Evolutionary conservation across 1,140 invertebrate genomes (phyloP).

Genomic region (Drosophila novamexicana): DNA sequence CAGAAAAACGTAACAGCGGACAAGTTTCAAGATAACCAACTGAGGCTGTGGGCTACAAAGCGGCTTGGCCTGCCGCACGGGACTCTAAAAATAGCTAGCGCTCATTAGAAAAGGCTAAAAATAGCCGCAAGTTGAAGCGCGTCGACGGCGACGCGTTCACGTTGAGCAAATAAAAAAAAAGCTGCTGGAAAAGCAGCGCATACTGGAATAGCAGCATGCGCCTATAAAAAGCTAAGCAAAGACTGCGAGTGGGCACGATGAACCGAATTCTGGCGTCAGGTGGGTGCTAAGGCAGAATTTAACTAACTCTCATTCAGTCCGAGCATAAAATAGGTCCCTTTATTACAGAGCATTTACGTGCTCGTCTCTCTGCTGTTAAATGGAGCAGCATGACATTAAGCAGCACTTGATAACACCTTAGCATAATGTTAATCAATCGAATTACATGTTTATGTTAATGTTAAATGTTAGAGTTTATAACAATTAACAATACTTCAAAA

Average conservation of each 20-base stretch:
- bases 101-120: slow-evolving; percentile 80
- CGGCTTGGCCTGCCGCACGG: slow-evolving; percentile 51
- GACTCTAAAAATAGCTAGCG: slow-evolving; percentile 73
- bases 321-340: too few relatives aligned
- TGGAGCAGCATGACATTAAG: too few relatives aligned
- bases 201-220: slow-evolving; percentile 23
- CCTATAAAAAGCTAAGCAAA: slow-evolving; percentile 2
- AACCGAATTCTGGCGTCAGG: slow-evolving; percentile 7
- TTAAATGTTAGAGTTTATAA: too few relatives aligned
- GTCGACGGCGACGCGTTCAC: slow-evolving; percentile 17
- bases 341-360: too few relatives aligned
- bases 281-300: too few relatives aligned
- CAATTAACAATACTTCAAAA: too few relatives aligned
- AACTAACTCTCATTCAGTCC: too few relatives aligned
- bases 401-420: too few relatives aligned
- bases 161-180: slow-evolving; percentile 30
- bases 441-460: too few relatives aligned
- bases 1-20: slow-evolving; percentile 43
- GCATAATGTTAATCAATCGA: too few relatives aligned
- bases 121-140: slow-evolving; percentile 64
- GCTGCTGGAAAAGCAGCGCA: slow-evolving; percentile 23
- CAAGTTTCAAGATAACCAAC: slow-evolving; percentile 63
- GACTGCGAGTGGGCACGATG: slow-evolving; percentile 16
- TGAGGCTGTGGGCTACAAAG: slow-evolving; percentile 34
- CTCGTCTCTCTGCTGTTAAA: too few relatives aligned